Percentiles rank a stretch among this genome's conserved stretches.
phyloP scores from a whole-genome alignment of 1,140 invertebrate species.

The Drosophila punjabiensis region DNA sequence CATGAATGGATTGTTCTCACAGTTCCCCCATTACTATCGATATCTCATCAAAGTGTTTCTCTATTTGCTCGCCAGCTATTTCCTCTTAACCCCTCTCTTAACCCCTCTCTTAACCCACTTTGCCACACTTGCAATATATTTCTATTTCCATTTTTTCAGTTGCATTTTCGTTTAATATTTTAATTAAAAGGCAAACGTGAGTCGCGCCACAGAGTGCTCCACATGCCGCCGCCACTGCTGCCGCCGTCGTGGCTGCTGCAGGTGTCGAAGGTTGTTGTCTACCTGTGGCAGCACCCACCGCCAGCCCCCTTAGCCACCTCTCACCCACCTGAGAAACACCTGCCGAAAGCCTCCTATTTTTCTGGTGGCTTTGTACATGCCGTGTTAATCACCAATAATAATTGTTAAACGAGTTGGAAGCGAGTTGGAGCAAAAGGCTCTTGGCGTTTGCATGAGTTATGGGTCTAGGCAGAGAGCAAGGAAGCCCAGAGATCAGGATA shows the following conservation, averaged over 20 bases:
- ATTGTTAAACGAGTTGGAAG: constrained; percentile 82
- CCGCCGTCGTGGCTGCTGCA: constrained; percentile 48
- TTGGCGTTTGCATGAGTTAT: constrained; percentile 76
- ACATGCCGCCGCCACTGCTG: constrained; percentile 46
- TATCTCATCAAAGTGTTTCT: constrained; percentile 30
- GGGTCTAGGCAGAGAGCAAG: constrained; percentile 31
- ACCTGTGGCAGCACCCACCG: constrained; percentile 16
- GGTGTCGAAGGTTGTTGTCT: constrained; percentile 78
- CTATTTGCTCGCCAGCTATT: constrained; percentile 13
- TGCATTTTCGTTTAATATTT: constrained; percentile 83
- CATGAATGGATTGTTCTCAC: constrained; percentile 15
- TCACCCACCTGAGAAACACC: constrained; percentile 17
- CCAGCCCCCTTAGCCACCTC: background rate
- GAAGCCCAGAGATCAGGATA: constrained; percentile 43
- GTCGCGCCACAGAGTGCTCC: constrained; percentile 61
- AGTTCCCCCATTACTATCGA: constrained; percentile 10
- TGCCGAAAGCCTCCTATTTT: constrained; percentile 19
- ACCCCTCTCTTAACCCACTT: constrained; percentile 17
- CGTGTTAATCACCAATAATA: constrained; percentile 84
- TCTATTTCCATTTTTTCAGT: constrained; percentile 52
- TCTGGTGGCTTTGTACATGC: constrained; percentile 65
- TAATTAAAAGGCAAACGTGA: constrained; percentile 80
- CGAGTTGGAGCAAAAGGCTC: constrained; percentile 45
- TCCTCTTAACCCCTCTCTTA: constrained; percentile 11
- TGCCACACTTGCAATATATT: constrained; percentile 29